Percentiles rank a stretch among this genome's conserved stretches.
These are phyloP conservation scores for Meloidogyne floridensis DNA, from an alignment of 1,140 invertebrate genomes.

Conservation along the genomic window DNA sequence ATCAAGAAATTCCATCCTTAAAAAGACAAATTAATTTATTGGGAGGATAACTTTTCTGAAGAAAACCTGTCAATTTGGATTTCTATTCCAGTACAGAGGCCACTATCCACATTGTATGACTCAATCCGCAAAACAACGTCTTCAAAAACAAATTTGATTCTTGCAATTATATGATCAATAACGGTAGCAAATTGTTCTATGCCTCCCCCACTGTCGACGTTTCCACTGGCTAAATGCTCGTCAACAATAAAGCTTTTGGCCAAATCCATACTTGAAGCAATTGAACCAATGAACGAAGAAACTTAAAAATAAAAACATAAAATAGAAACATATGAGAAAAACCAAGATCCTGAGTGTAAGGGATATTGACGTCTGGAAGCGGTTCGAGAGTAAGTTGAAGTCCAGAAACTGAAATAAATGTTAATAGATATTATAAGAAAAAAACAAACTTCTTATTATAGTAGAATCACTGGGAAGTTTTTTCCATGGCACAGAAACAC, in stretches of 20 bases:
- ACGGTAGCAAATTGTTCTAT: conserved; percentile 49
- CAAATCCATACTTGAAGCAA: conserved; percentile 50
- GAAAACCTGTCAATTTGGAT: conserved; percentile 52
- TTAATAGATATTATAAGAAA: neutral
- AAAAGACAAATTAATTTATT: conserved; percentile 5
- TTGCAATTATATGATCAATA: conserved; percentile 48
- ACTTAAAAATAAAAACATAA: conserved; percentile 37
- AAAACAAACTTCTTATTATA: conserved; percentile 30
- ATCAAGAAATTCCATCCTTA: conserved; percentile 55
- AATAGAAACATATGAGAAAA: neutral
- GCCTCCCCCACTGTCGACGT: conserved; percentile 41
- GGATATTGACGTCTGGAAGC: conserved; percentile 39
- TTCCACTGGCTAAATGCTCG: conserved; percentile 33
- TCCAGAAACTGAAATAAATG: conserved; percentile 25
- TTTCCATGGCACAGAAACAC: conserved; percentile 44
- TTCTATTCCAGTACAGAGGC: conserved; percentile 47
- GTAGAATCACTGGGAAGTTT: conserved; percentile 43
- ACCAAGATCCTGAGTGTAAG: conserved; percentile 52
- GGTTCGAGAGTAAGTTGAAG: conserved; percentile 48
- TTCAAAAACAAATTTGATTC: conserved; percentile 53
- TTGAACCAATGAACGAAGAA: conserved; percentile 42
- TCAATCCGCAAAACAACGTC: conserved; percentile 45
- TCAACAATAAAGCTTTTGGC: conserved; percentile 38
- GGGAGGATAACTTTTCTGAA: neutral
- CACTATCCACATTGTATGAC: conserved; percentile 29